A percentile compares a stretch with the other conserved stretches of the same genome.
Evolutionary conservation across 2,888 invertebrate genomes (phyloP).

Genomic region (Ceramica pisi): DNA sequence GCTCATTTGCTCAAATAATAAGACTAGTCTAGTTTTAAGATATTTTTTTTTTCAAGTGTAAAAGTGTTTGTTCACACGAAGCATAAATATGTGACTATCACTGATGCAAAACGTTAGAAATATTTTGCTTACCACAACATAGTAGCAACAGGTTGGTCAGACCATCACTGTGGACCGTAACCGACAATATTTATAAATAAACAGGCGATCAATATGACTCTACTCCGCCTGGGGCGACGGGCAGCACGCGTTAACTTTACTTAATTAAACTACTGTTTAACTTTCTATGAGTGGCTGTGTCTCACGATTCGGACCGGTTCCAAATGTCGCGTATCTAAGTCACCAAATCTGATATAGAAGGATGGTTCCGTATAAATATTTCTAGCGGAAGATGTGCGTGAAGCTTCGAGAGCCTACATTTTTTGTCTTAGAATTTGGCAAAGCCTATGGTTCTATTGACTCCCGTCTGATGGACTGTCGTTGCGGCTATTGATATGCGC

Average conservation of each 20-base stretch:
- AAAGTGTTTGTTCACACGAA: background rate
- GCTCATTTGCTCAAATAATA: no score
- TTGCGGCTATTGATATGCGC: no score
- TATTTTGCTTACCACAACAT: slow-evolving; percentile 24
- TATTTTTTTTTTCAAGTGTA: background rate
- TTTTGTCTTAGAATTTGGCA: background rate
- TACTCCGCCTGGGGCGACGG: slow-evolving; percentile 45
- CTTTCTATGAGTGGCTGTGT: slow-evolving; percentile 66
- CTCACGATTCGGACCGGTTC: slow-evolving; percentile 63
- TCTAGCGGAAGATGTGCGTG: no score
- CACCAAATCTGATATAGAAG: slow-evolving; percentile 3
- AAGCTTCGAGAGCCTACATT: background rate
- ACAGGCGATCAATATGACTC: slow-evolving; percentile 36
- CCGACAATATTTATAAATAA: slow-evolving; percentile 47
- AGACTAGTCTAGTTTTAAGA: background rate
- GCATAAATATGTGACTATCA: no score
- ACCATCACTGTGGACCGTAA: slow-evolving; percentile 15
- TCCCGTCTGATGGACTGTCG: no score
- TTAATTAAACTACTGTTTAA: slow-evolving; percentile 65
- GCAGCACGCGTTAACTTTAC: slow-evolving; percentile 61
- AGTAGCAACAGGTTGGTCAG: slow-evolving; percentile 34
- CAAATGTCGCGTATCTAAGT: slow-evolving; percentile 27
- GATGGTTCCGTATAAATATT: slow-evolving; percentile 50
- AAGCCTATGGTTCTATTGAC: background rate
- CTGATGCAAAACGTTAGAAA: background rate